Evolutionary conservation across 2,888 invertebrate genomes (phyloP), one percentile per base, ranked within the genome.

Genomic region (Mamestra brassicae): DNA sequence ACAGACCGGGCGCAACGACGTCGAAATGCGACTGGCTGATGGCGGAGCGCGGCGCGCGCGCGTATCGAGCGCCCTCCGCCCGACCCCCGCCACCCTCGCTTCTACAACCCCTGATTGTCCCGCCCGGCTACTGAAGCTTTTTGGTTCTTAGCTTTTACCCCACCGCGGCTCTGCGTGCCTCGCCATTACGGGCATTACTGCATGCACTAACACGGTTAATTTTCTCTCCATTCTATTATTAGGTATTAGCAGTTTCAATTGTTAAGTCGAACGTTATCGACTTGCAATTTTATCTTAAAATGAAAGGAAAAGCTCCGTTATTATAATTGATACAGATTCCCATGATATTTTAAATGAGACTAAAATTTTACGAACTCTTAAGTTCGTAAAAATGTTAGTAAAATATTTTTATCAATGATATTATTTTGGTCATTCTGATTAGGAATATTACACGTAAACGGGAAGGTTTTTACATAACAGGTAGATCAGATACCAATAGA

Each of bases 61-160:
- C 95, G 95, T 95, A 96, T 96, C 92, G 96, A 96, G 91, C 95
- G 95, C 90, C 85, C 90, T 89, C 91, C 93, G 92, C 92, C 92
- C 92, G 91, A 85, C 90, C 92, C 93, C 91, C 90, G 86, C 91
- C 93, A 90, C 93, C 93, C 94, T 92, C 93, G 92, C 93, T 83
- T 85, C 88, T 84, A 87, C 92, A 92, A 92, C 93, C 94, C 93
- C 92, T 92, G 90, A 90, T 91, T 91, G 90, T 89, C 89, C 89
- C 89, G 88, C 85, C 89, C 89, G 87, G 91, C 90, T 87, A 83
- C 86, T 80, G 83, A 87, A 90, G 88, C 89, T 89, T 89, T 89
- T 90, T 84, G 88, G 85, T 89, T 84, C 85, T 85, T 84, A 89
- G 85, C 90, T 90, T 89, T 89, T 82, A 89, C 88, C 88, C 87